Base-by-base conservation (phyloP, 2,113 vertebrate genomes). In the Ammospiza caudacuta region DNA sequence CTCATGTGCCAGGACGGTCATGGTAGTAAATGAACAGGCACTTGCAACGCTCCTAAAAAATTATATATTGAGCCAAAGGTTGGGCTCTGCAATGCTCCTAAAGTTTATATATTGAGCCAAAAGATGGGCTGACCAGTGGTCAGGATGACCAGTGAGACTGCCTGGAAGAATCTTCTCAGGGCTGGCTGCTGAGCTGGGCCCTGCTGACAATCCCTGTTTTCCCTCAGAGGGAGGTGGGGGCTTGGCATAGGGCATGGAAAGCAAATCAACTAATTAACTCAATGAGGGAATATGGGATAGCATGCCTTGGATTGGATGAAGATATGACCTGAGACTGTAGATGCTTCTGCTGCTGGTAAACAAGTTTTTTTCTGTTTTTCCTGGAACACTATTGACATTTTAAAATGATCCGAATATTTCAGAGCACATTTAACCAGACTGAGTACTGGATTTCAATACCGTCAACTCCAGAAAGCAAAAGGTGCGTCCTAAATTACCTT, bases 351-450 rank as follows among this genome's bases (percentile, higher is more conserved):
- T 91, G 66, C 89, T 90, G 83, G 88, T 89, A 96, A 95, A 96
- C 83, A 87, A 87, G 80, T 87, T 96, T 54, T 95, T 94, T 95
- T 94, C 55, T 83, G 74, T 28, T 86, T 70, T 61, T 33, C 28
- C 52, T 76, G 74, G 76, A 94, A 76, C 5, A 3, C 76, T 93
- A 94, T 92, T 6, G 92, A 87, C 92, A 89, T 90, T 92, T 92
- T 82, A 25, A 95, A 96, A 95, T 87, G 73, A 94, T 89, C 69
- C 33, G 88, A 96, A 83, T 95, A 90, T 90, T 96, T 96, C 92
- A 92, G 90, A 90, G 83, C 0, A 2, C 51, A 17, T 82, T 96
- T 95, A 94, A 81, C 11, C 22, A 96, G 92, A 54, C 86, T 79
- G 41, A 92, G 41, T 76, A 95, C 92, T 72, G 92, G 92, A 93